Evolutionary conservation across 2,797 vertebrate genomes (phyloP).

Genomic region (Scyliorhinus canicula): DNA sequence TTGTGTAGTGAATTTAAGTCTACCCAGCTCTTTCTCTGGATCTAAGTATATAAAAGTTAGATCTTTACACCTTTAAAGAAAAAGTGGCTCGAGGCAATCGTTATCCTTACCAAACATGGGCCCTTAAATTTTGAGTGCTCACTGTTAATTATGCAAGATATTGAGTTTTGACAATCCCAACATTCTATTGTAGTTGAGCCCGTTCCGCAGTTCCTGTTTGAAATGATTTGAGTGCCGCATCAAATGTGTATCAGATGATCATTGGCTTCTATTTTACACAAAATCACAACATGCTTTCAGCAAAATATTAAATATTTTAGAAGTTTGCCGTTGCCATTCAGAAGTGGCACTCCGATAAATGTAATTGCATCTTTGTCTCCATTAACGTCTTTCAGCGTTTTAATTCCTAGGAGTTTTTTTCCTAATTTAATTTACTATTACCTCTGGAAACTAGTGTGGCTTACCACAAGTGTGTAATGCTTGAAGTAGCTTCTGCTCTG

Average conservation of each 20-base stretch:
- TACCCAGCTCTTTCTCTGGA: background rate
- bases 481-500: background rate
- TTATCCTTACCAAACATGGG: background rate
- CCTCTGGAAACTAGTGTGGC: background rate
- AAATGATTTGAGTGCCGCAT: background rate
- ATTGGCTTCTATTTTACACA: background rate
- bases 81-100: background rate
- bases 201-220: background rate
- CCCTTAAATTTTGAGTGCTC: background rate
- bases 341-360: constrained; percentile 20
- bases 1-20: background rate
- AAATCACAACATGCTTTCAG: background rate
- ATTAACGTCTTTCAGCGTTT: constrained; percentile 22
- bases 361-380: constrained; percentile 25
- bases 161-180: background rate
- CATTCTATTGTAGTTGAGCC: background rate
- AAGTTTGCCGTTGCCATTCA: background rate
- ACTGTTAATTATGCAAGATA: background rate
- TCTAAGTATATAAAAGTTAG: background rate
- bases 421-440: constrained; percentile 7
- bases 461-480: constrained; percentile 13
- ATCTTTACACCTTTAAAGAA: background rate
- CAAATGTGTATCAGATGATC: background rate
- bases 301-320: constrained; percentile 19
- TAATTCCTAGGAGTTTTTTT: constrained; percentile 17